phyloP scores from a whole-genome alignment of 2,888 invertebrate genomes.

The Rhyacophila evoluta region DNA sequence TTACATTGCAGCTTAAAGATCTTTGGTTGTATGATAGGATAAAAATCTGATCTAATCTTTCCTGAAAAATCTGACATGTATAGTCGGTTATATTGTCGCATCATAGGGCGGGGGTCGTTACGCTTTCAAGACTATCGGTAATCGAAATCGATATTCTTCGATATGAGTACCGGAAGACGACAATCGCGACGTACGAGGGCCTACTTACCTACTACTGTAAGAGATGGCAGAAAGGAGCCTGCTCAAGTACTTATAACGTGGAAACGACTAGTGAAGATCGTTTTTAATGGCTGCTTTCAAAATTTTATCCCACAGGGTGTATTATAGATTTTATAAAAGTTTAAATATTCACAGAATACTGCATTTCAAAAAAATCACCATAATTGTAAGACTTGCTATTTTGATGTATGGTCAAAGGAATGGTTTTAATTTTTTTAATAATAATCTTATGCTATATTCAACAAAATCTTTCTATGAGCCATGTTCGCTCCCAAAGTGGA shows the following conservation, averaged over 20 bases:
- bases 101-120: constrained; percentile 13
- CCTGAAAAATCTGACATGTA: background rate
- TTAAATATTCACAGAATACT: too few species aligned
- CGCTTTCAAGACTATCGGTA: background rate
- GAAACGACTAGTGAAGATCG: background rate
- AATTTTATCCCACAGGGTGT: background rate
- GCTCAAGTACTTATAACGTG: constrained; percentile 5
- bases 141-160: constrained; percentile 8
- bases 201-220: background rate
- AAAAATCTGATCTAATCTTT: background rate
- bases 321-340: background rate
- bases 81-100: background rate
- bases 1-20: too few species aligned
- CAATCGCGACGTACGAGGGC: constrained; percentile 7
- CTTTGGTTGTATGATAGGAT: too few species aligned
- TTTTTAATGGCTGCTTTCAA: constrained; percentile 1
- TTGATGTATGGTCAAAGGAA: too few species aligned
- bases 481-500: too few species aligned
- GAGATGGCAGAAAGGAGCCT: constrained; percentile 18
- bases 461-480: too few species aligned
- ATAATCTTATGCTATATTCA: too few species aligned
- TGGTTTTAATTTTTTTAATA: too few species aligned
- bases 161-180: constrained; percentile 14
- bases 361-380: too few species aligned
- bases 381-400: too few species aligned